Evolutionary conservation across 2,888 invertebrate species (phyloP), one percentile per base, ranked within the genome.

Genomic region (Agrochola lychnidis): DNA sequence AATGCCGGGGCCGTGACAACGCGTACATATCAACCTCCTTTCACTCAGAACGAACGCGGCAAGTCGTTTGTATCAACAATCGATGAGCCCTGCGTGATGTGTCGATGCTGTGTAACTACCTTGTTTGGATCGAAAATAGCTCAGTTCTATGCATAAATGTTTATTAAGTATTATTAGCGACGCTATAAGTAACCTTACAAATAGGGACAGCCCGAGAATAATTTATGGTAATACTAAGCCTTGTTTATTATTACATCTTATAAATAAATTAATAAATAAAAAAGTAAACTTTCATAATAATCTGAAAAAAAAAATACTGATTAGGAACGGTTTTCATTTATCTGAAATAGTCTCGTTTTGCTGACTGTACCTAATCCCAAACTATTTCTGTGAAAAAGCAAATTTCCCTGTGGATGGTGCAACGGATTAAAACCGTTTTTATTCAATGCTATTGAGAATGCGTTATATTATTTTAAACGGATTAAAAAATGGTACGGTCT

Each of bases 1-100:
- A 96, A 96, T 96, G 93, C 95, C 90, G 84, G 85, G 90, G 88
- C 92, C 96, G 96, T 96, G 96, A 94, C 96, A 91, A 87, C 93
- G 96, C 96, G 95, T 96, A 95, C 94, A 91, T 94, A 95, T 94
- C 93, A 94, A 94, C 93, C 92, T 92, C 91, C 90, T 91, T 90
- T 90, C 90, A 86, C 89, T 91, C 86, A 87, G 84, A 92, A 91
- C 89, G 90, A 91, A 90, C 91, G 89, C 89, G 91, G 91, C 92
- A 92, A 93, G 90, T 92, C 92, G 92, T 91, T 92, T 92, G 89
- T 92, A 93, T 93, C 93, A 94, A 94, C 91, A 92, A 90, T 91
- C 91, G 89, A 91, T 90, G 89, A 89, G 89, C 88, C 86, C 76
- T 79, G 87, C 85, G 87, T 87, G 89, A 88, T 89, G 87, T 85